Percentiles rank a stretch among this genome's conserved stretches.
phyloP scores from a whole-genome alignment of 2,113 vertebrate genomes.

The Gopherus evgoodei region DNA sequence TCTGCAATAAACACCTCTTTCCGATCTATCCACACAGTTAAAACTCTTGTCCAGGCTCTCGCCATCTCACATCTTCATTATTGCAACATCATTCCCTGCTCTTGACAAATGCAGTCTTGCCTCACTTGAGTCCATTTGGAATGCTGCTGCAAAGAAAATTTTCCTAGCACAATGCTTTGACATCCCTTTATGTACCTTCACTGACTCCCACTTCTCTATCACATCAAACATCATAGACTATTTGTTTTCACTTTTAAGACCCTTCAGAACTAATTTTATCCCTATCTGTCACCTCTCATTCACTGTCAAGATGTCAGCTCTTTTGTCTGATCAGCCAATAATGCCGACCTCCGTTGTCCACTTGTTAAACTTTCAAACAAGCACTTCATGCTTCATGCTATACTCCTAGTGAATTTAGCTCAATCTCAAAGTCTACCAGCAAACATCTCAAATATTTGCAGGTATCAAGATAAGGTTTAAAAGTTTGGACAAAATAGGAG shows the following conservation, averaged over 20 bases:
- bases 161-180: no score
- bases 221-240: not conserved
- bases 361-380: not conserved
- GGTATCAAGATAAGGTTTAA: not conserved
- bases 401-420: not conserved
- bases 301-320: slow-evolving; percentile 25
- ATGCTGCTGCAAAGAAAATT: no score
- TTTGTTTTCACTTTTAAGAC: not conserved
- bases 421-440: not conserved
- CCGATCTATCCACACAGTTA: not conserved
- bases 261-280: not conserved
- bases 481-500: not conserved
- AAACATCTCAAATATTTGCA: not conserved
- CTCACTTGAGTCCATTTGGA: not conserved
- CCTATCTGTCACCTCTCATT: not conserved
- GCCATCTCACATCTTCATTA: not conserved
- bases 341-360: not conserved
- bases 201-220: not conserved
- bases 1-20: not conserved
- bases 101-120: not conserved
- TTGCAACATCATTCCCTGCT: not conserved
- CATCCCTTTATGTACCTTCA: not conserved
- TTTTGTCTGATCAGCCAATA: not conserved
- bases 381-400: no score
- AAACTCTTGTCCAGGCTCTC: not conserved